phyloP scores from a whole-genome alignment of 1,140 invertebrate genomes.

The Rhopalosiphum maidis region DNA sequence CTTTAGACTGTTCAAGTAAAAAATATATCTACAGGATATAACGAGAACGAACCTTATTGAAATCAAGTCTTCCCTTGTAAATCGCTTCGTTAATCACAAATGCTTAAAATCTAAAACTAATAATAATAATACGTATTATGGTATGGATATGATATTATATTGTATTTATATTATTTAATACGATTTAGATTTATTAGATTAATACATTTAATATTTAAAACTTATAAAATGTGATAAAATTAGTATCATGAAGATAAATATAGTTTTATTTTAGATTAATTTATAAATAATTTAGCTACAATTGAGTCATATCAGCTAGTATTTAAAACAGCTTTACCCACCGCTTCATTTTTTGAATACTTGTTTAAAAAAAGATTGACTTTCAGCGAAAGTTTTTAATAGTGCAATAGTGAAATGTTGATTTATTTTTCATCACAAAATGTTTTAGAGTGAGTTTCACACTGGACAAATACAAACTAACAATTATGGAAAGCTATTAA shows the following conservation, averaged over 20 bases:
- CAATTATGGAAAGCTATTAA: constrained; percentile 9
- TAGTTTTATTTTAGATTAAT: background rate
- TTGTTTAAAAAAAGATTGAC: background rate
- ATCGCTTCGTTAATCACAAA: background rate
- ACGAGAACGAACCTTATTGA: background rate
- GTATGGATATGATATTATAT: background rate
- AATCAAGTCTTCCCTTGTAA: background rate
- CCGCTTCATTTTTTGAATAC: background rate
- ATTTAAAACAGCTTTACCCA: background rate
- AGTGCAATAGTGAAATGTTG: background rate
- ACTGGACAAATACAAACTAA: background rate
- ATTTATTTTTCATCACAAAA: background rate
- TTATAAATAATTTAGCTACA: background rate
- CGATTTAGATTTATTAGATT: background rate
- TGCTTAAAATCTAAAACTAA: background rate
- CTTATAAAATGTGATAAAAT: background rate
- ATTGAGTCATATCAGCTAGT: background rate
- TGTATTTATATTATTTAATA: background rate
- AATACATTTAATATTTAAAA: background rate
- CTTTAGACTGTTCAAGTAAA: background rate
- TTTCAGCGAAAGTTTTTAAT: background rate
- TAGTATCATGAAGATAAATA: background rate
- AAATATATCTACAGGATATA: background rate
- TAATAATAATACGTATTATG: background rate
- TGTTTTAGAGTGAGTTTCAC: background rate